Base-by-base conservation (phyloP, 92 coral and sea anemone genomes). In the Plumapathes pennacea region DNA sequence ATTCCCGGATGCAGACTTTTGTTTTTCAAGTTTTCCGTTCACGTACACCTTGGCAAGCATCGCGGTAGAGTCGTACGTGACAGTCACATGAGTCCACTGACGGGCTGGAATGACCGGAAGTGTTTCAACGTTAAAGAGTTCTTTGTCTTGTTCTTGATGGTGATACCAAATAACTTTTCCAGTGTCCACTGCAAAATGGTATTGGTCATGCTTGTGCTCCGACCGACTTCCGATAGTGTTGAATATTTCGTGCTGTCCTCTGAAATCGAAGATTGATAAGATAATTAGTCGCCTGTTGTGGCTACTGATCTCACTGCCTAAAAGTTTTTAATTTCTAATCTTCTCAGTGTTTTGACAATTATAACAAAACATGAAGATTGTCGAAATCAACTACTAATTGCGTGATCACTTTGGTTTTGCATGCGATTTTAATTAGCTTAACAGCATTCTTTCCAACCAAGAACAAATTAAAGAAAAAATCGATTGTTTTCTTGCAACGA, bases 161-260 rank as follows among this genome's bases (percentile, higher is more conserved):
- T 94, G 99, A 46, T 78, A 88, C 96, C 99, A 94, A 17, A 84
- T 77, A 2, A 94, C 88, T 57, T 82, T 87, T 19, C 98, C 99
- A 50, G 80, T 86, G 41, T 88, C 89, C 57, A 94, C 90, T 8
- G 95, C 90, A 27, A 94, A 80, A 61, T 84, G 69, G 69, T 88
- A 94, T 50, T 94, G 99, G 61, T 94, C 99, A 40, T 94, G 91
- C 42, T 94, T 94, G 75, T 94, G 99, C 23, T 77, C 86, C 21
- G 99, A 94, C 26, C 83, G 87, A 27, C 91, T 86, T 8, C 99
- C 99, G 54, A 94, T 94, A 12, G 99, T 94, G 80, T 94, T 78
- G 72, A 94, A 94, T 2, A 94, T 45, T 47, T 94, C 94, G 46
- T 94, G 99, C 30, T 71, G 72, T 18, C 96, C 96, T 68, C 99